Conservation (phyloP, 2,113 vertebrate species). For the Pterocles burchelli region DNA sequence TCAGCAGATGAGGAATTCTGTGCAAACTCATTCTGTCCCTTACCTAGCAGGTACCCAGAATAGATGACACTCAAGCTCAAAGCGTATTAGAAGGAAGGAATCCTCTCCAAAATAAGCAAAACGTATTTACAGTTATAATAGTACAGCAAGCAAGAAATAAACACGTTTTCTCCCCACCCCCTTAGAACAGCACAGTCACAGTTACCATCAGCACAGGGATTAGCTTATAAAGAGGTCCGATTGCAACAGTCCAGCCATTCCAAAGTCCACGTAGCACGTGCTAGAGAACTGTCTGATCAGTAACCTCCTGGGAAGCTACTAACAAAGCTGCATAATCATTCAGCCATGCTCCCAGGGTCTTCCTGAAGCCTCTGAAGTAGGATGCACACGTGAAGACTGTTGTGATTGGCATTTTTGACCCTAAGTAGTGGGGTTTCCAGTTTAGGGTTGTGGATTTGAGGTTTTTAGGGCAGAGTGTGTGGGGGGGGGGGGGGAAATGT, state of each 20-base stretch:
- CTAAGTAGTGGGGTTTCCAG: fast-evolving
- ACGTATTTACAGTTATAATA: fast-evolving
- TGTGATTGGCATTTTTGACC: background rate
- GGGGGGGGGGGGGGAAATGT: background rate
- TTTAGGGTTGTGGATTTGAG: background rate
- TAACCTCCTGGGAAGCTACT: background rate
- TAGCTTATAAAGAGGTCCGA: background rate
- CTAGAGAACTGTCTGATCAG: background rate
- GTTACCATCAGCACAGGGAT: background rate
- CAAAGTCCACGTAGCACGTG: background rate
- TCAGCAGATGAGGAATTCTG: background rate
- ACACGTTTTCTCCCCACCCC: background rate
- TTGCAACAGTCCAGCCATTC: background rate
- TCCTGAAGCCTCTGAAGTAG: background rate
- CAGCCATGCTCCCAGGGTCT: background rate
- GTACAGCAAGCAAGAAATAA: background rate
- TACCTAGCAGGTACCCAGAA: background rate
- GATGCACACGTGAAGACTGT: background rate
- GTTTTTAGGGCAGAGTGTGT: fast-evolving
- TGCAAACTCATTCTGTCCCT: background rate
- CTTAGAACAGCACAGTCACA: background rate
- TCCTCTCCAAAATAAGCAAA: background rate
- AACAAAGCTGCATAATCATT: background rate
- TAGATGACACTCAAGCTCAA: background rate
- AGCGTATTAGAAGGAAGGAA: background rate